A percentile compares a stretch with the other conserved stretches of the same genome.
Evolutionary conservation across 2,888 invertebrate species (phyloP).

Genomic region (Pammene aurita): DNA sequence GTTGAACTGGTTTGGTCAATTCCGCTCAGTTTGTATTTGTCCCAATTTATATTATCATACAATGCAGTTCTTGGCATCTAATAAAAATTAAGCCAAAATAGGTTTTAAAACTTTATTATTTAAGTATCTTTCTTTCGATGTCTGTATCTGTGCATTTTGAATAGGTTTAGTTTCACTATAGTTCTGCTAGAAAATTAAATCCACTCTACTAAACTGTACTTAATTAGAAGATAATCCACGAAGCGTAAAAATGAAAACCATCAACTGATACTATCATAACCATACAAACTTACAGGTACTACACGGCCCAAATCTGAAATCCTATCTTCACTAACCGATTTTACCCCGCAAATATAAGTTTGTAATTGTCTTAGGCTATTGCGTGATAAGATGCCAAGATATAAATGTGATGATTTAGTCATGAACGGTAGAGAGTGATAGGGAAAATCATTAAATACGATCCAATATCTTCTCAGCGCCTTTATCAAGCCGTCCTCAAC

Average conservation of each 20-base stretch:
- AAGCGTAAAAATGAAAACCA: too few relatives aligned
- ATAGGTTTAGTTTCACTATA: neutral
- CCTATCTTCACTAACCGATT: too few relatives aligned
- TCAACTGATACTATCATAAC: too few relatives aligned
- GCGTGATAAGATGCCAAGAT: constrained; percentile 16
- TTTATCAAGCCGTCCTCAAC: constrained; percentile 60
- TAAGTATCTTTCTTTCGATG: neutral
- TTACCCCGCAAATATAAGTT: neutral
- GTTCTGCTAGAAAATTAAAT: too few relatives aligned
- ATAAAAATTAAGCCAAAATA: neutral
- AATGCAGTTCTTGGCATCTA: constrained; percentile 7
- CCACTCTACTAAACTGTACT: too few relatives aligned
- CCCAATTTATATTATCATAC: neutral
- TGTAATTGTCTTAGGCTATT: neutral
- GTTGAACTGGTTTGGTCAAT: constrained; percentile 26
- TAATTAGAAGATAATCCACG: too few relatives aligned
- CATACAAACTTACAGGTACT: too few relatives aligned
- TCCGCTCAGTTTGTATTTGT: neutral
- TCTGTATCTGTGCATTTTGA: neutral
- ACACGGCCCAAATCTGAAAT: too few relatives aligned
- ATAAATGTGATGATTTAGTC: constrained; percentile 20
- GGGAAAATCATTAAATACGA: constrained; percentile 32
- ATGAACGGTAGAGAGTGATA: constrained; percentile 20
- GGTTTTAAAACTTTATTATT: neutral
- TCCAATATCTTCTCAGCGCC: constrained; percentile 15